phyloP scores from a whole-genome alignment of 2,797 vertebrate species.

The Gadopsis bispinosus region DNA sequence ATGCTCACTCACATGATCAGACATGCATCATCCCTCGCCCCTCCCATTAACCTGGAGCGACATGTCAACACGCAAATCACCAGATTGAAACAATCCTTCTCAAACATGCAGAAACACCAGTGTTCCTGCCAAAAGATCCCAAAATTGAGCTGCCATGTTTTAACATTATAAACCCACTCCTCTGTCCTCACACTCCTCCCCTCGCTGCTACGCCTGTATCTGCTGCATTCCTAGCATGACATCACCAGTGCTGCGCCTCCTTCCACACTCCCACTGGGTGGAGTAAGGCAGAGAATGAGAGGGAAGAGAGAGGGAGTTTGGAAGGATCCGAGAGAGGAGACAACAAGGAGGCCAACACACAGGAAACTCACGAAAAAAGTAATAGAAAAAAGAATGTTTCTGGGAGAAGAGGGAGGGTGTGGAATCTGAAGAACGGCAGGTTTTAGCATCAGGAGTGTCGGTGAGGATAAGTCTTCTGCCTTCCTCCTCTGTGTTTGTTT shows the following conservation, averaged over 20 bases:
- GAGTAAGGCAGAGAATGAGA: slow-evolving; percentile 74
- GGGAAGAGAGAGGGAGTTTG: slow-evolving; percentile 68
- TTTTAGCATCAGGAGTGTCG: slow-evolving; percentile 40
- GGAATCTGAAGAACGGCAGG: slow-evolving; percentile 35
- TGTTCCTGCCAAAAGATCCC: not conserved
- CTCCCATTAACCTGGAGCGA: slow-evolving; percentile 53
- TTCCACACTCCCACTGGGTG: slow-evolving; percentile 82
- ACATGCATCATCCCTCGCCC: slow-evolving; percentile 71
- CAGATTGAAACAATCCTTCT: not conserved
- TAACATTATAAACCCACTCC: slow-evolving; percentile 43
- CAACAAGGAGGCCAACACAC: slow-evolving; percentile 65
- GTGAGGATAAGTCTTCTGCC: slow-evolving; percentile 47
- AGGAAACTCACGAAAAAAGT: slow-evolving; percentile 48
- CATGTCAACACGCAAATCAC: slow-evolving; percentile 19
- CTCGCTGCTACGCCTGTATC: slow-evolving; percentile 73
- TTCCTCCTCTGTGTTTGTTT: slow-evolving; percentile 38
- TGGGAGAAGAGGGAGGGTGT: slow-evolving; percentile 5
- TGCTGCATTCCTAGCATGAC: slow-evolving; percentile 87
- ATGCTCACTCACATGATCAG: slow-evolving; percentile 75
- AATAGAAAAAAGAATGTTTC: slow-evolving; percentile 12
- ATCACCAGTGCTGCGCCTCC: slow-evolving; percentile 82
- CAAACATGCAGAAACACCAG: slow-evolving; percentile 11
- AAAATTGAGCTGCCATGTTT: slow-evolving; percentile 2
- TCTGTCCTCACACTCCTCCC: slow-evolving; percentile 63
- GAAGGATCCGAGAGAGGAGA: slow-evolving; percentile 62